These are phyloP conservation scores for Hesperophylax magnus DNA, from an alignment of 1,140 invertebrate genomes.

Conservation along the genomic window DNA sequence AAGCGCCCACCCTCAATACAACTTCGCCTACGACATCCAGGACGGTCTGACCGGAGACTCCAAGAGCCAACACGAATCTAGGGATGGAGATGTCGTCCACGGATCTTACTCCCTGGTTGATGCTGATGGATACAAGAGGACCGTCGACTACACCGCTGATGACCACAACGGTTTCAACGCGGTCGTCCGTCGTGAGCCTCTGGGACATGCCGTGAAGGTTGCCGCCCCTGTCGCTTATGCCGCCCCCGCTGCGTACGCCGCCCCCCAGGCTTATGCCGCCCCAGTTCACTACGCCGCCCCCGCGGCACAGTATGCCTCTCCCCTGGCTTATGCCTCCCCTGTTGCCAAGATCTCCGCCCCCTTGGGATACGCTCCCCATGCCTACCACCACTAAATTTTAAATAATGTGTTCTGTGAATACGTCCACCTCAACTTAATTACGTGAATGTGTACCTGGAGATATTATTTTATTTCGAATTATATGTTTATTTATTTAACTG, in stretches of 20 bases:
- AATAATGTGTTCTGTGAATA: neutral
- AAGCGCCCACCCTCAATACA: conserved; percentile 71
- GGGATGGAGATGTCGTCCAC: conserved; percentile 72
- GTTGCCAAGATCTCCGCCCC: conserved; percentile 55
- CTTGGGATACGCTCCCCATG: conserved; percentile 51
- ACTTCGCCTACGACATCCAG: conserved; percentile 73
- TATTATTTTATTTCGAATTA: neutral
- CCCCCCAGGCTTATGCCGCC: conserved; percentile 60
- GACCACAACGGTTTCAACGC: conserved; percentile 70
- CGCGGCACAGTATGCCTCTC: conserved; percentile 52
- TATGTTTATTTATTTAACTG: neutral
- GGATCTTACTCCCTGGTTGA: conserved; percentile 71
- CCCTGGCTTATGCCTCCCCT: conserved; percentile 50
- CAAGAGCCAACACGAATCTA: conserved; percentile 69
- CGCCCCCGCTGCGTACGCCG: conserved; percentile 58
- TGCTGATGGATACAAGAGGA: conserved; percentile 66
- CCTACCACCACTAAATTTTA: conserved; percentile 26
- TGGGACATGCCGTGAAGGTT: conserved; percentile 62
- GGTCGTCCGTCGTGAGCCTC: conserved; percentile 64
- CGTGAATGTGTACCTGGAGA: neutral
- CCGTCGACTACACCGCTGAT: conserved; percentile 74
- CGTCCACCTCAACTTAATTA: neutral
- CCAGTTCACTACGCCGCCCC: conserved; percentile 54
- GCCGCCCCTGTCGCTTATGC: conserved; percentile 61
- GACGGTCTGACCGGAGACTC: conserved; percentile 74